These are phyloP conservation scores for Notamacropus eugenii DNA, from an alignment of 2,797 vertebrate species.

Conservation along the genomic window DNA sequence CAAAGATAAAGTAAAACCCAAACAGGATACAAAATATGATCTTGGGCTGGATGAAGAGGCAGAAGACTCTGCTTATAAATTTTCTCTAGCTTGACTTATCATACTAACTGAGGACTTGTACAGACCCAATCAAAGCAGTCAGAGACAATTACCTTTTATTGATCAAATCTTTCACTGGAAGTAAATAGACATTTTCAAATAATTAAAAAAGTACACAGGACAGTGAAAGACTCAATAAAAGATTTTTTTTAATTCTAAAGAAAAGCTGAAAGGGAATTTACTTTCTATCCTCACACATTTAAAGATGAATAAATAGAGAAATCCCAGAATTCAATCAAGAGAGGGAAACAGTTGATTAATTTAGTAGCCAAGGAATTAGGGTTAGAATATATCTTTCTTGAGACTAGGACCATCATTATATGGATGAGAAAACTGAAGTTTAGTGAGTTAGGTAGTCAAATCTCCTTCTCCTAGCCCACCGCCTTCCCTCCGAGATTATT, in stretches of 20 bases:
- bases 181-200: neutral
- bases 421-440: neutral
- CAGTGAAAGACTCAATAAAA: conserved; percentile 66
- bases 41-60: neutral
- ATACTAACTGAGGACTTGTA: neutral
- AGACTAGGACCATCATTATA: neutral
- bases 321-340: neutral
- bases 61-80: neutral
- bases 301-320: neutral
- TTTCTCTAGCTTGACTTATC: neutral
- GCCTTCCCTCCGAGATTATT: neutral
- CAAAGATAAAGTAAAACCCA: neutral
- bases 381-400: neutral
- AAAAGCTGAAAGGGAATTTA: neutral
- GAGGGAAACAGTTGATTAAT: neutral
- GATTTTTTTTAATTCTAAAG: conserved; percentile 13
- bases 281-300: neutral
- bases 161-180: neutral
- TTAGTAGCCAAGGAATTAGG: neutral
- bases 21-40: neutral
- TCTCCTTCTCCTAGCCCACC: neutral
- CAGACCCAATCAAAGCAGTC: conserved; percentile 31
- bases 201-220: neutral
- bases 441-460: neutral
- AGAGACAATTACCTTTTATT: neutral